Conservation (phyloP, 2,888 invertebrate genomes). For the Aphodius sticticus region DNA sequence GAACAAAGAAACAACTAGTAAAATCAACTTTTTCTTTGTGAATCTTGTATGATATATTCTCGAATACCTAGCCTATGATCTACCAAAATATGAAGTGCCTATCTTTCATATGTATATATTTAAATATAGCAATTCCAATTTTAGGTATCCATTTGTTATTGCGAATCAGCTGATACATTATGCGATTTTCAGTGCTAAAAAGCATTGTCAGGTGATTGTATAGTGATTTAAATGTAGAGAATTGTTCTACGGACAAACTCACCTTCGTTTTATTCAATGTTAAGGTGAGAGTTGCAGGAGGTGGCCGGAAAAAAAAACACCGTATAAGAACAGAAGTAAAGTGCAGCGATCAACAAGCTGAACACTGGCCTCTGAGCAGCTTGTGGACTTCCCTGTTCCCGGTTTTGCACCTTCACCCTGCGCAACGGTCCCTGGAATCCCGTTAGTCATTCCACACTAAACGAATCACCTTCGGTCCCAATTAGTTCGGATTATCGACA, state of each 20-base stretch:
- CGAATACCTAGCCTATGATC: not conserved
- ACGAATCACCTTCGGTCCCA: no score
- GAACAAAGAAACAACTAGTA: conserved; percentile 14
- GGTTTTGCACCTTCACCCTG: not conserved
- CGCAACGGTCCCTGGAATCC: not conserved
- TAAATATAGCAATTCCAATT: not conserved
- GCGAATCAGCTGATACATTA: not conserved
- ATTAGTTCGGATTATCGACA: no score
- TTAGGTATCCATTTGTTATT: not conserved
- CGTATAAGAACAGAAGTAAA: not conserved
- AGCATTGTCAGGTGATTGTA: not conserved
- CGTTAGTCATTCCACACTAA: not conserved
- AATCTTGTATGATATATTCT: not conserved
- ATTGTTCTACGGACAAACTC: not conserved
- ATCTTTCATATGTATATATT: not conserved
- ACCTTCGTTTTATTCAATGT: not conserved
- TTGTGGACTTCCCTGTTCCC: not conserved
- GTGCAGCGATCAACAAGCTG: not conserved
- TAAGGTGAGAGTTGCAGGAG: not conserved
- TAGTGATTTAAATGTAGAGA: not conserved
- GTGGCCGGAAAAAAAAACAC: not conserved
- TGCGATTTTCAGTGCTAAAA: not conserved
- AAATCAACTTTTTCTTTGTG: not conserved
- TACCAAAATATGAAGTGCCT: not conserved
- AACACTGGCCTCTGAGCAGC: not conserved